phyloP scores from a whole-genome alignment of 2,888 invertebrate species.

The Agonum fuliginosum region DNA sequence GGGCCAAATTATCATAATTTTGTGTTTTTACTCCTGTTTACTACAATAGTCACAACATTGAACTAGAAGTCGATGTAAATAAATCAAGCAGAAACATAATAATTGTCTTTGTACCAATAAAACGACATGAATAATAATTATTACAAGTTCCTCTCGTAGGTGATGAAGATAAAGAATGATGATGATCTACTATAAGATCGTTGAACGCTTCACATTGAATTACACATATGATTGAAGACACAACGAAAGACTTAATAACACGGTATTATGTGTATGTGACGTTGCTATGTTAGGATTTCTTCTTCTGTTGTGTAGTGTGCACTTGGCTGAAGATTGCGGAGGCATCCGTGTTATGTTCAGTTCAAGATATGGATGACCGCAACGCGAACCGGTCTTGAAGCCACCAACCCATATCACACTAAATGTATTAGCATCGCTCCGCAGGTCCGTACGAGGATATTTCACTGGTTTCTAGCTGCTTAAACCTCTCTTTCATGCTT shows the following conservation, averaged over 20 bases:
- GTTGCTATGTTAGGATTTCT: conserved; percentile 6
- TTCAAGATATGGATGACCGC: conserved; percentile 58
- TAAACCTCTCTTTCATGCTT: too few species aligned
- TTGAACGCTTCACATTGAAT: conserved; percentile 32
- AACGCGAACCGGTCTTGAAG: conserved; percentile 53
- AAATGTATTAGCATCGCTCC: conserved; percentile 46
- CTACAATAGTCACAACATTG: too few species aligned
- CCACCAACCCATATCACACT: conserved; percentile 59
- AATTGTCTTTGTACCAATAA: too few species aligned
- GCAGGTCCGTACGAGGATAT: conserved; percentile 40
- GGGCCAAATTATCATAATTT: too few species aligned
- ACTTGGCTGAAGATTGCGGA: conserved; percentile 30
- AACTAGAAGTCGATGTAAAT: too few species aligned
- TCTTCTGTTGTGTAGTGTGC: conserved; percentile 8
- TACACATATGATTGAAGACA: conserved; percentile 41
- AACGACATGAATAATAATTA: too few species aligned
- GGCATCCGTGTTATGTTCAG: conserved; percentile 37
- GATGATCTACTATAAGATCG: conserved; percentile 26
- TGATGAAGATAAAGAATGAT: too few species aligned
- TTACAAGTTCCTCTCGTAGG: too few species aligned
- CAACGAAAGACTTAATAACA: conserved; percentile 30
- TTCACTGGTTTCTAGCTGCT: too few species aligned
- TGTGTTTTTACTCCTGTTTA: too few species aligned
- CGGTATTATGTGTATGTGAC: conserved; percentile 19
- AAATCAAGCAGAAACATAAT: too few species aligned